Evolutionary conservation across 2,888 invertebrate species (phyloP), one percentile per base, ranked within the genome.

Genomic region (Phrixothrix hirtus): DNA sequence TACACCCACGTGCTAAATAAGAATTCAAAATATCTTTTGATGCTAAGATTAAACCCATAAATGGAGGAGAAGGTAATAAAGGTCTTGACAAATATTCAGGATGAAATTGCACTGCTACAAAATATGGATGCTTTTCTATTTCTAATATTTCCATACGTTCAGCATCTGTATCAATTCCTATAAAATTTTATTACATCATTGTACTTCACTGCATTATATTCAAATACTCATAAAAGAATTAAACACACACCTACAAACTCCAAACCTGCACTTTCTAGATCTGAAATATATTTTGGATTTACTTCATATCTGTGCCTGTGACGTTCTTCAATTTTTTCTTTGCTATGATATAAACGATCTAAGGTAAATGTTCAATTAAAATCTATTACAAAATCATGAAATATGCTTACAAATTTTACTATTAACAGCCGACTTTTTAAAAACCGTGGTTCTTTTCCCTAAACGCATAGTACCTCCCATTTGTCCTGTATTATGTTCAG

Each of bases 231-330:
- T 39, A 16, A 35, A 11, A 26, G 7, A 21, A 21, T 21, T 21
- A 3, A 21, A 11, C 29, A 68, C 77, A 66, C 65, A 81, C 90
- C 92, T 16, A 97, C 94, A 78, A 99, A 98, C 58, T 82, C 84
- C 67, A 99, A 78, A 1, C 98, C 98, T 16, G 84, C 83, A 29
- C 83, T 81, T 74, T 94, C 92, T 16, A 98, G 78, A 15, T 84
- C 78, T 7, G 81, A 76, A 9, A 96, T 89, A 72, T 90, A 90
- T 34, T 85, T 81, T 0, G 95, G 94, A 79, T 99, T 99, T 1
- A 98, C 95, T 80, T 99, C 99, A 72, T 95, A 99, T 14, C 99
- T 83, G 75, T 99, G 99, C 37, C 99, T 80, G 77, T 99, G 99
- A 2, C 99, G 83, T 74, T 99, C 99, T 67, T 96, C 93, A 43